A percentile compares a stretch with the other conserved stretches of the same genome.
These are phyloP conservation scores for Pterostichus madidus DNA, from an alignment of 2,888 invertebrate species.

Conservation along the genomic window DNA sequence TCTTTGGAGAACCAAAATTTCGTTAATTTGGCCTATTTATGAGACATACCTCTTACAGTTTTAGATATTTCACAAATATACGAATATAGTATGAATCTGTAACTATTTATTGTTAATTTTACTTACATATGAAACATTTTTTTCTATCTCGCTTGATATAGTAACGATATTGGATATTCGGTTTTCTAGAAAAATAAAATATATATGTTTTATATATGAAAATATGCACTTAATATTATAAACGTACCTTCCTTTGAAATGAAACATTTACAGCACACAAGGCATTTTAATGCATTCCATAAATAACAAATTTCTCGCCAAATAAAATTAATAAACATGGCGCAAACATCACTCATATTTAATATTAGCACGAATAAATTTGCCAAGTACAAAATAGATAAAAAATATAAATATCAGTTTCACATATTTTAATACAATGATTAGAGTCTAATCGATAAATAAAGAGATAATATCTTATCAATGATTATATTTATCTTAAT, in stretches of 20 bases:
- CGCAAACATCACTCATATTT: not conserved
- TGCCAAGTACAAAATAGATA: not conserved
- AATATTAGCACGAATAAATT: too few relatives aligned
- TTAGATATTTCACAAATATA: too few relatives aligned
- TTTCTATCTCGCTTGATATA: too few relatives aligned
- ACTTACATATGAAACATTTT: not conserved
- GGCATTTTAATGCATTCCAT: not conserved
- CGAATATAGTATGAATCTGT: too few relatives aligned
- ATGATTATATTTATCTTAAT: too few relatives aligned
- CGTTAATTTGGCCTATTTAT: too few relatives aligned
- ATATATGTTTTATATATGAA: not conserved
- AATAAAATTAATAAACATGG: not conserved
- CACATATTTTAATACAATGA: not conserved
- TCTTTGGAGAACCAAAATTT: too few relatives aligned
- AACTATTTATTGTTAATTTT: not conserved
- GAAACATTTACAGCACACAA: slow-evolving; percentile 5
- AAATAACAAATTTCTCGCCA: not conserved
- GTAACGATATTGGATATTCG: too few relatives aligned
- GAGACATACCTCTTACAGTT: too few relatives aligned
- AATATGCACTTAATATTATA: not conserved
- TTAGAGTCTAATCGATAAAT: not conserved
- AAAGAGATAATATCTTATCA: slow-evolving; percentile 3
- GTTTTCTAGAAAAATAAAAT: too few relatives aligned
- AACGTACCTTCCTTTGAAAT: not conserved
- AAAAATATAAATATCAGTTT: not conserved